Conservation (phyloP, 2,888 invertebrate species). For the Hydrotaea diabolus region DNA sequence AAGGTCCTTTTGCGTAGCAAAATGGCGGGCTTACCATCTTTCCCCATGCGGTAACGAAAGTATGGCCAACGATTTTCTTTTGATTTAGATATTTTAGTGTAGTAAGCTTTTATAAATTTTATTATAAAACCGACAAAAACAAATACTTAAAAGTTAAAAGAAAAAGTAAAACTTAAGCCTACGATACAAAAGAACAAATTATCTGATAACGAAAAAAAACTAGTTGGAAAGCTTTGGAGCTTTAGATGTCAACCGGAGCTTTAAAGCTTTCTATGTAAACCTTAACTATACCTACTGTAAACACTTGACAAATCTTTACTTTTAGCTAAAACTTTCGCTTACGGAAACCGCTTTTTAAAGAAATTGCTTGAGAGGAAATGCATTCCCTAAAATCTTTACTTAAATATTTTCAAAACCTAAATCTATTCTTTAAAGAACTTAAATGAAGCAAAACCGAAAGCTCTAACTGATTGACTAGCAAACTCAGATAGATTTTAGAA, state of each 20-base stretch:
- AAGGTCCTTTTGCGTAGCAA: constrained; percentile 17
- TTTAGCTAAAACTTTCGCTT: too few species aligned
- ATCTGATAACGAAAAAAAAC: background rate
- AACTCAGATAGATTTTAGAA: too few species aligned
- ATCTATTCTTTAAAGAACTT: too few species aligned
- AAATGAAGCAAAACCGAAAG: too few species aligned
- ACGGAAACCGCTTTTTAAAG: too few species aligned
- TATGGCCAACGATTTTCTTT: constrained; percentile 9
- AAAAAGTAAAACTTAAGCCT: constrained; percentile 57
- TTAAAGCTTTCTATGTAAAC: constrained; percentile 43
- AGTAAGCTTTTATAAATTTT: constrained; percentile 40
- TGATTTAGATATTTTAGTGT: constrained; percentile 14
- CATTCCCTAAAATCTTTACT: too few species aligned
- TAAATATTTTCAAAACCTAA: too few species aligned
- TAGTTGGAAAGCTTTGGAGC: constrained; percentile 31
- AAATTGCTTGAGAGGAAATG: too few species aligned
- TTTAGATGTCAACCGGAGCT: constrained; percentile 15
- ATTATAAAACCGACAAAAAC: constrained; percentile 28
- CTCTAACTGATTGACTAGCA: too few species aligned
- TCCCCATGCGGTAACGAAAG: background rate
- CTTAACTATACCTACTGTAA: background rate
- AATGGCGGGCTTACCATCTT: background rate
- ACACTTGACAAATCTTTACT: background rate
- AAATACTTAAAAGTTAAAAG: background rate
- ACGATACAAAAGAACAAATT: constrained; percentile 43